Percentiles rank a stretch among this genome's conserved stretches.
Evolutionary conservation across 2,888 invertebrate species (phyloP).

Genomic region (Callinectes sapidus): DNA sequence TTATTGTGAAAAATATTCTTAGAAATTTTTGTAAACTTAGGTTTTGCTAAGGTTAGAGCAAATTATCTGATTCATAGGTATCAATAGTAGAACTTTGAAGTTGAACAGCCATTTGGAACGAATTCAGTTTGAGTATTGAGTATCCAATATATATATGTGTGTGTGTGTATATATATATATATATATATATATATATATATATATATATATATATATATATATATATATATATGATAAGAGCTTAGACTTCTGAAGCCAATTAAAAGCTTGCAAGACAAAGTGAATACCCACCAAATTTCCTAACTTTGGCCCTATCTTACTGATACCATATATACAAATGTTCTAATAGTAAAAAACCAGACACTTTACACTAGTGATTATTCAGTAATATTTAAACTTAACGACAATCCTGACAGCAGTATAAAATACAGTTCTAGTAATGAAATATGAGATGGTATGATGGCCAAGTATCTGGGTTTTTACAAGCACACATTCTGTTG

Average conservation of each 20-base stretch:
- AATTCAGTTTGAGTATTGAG: no score
- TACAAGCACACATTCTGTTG: not conserved
- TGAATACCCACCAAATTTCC: not conserved
- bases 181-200: not conserved
- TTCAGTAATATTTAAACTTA: not conserved
- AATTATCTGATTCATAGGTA: no score
- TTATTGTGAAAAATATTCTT: no score
- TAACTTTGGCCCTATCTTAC: not conserved
- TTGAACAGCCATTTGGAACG: no score
- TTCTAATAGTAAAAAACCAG: constrained; percentile 41
- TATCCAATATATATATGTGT: not conserved
- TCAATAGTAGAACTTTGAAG: no score
- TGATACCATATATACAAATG: constrained; percentile 24
- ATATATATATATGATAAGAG: not conserved
- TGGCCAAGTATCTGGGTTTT: constrained; percentile 36
- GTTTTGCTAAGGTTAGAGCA: no score
- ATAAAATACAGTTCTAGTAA: not conserved
- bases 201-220: constrained; percentile 4
- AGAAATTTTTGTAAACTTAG: no score
- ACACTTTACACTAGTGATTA: constrained; percentile 9
- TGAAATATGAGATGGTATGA: not conserved
- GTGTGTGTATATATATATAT: constrained; percentile 13
- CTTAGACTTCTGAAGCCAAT: not conserved
- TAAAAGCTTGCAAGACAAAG: not conserved
- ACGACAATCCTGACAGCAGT: not conserved